These are phyloP conservation scores for Melinopterus prodromus DNA, from an alignment of 2,888 invertebrate species.

Conservation along the genomic window DNA sequence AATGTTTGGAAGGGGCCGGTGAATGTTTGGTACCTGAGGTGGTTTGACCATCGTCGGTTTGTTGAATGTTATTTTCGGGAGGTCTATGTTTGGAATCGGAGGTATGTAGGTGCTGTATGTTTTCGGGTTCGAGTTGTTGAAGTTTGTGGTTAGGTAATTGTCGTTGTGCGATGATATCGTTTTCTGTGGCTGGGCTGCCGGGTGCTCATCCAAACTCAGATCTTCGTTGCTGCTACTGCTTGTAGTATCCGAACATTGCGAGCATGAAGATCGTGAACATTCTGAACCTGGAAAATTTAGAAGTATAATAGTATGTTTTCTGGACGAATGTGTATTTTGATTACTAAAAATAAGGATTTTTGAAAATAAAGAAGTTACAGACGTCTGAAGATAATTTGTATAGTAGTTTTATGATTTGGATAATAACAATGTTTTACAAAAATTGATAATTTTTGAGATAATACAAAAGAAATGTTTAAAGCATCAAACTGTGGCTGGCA, in stretches of 20 bases:
- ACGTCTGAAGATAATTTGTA: no score
- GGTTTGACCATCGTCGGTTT: slow-evolving; percentile 29
- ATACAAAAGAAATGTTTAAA: no score
- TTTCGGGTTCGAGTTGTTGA: slow-evolving; percentile 56
- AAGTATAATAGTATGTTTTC: slow-evolving; percentile 40
- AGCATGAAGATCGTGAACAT: slow-evolving; percentile 76
- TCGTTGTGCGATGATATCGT: slow-evolving; percentile 41
- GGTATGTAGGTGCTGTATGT: slow-evolving; percentile 51
- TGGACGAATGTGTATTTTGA: neutral
- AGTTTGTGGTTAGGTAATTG: slow-evolving; percentile 57
- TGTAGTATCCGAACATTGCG: slow-evolving; percentile 66
- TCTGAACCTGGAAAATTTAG: slow-evolving; percentile 66
- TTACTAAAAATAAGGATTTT: no score
- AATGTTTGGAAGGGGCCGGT: slow-evolving; percentile 36
- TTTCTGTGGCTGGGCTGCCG: slow-evolving; percentile 17
- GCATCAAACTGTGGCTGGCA: no score
- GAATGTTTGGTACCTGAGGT: slow-evolving; percentile 29
- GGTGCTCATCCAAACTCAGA: slow-evolving; percentile 48
- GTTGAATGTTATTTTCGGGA: slow-evolving; percentile 46
- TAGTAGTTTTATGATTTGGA: no score
- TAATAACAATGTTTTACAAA: no score
- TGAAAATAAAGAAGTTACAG: no score
- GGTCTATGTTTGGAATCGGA: slow-evolving; percentile 46
- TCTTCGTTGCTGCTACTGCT: slow-evolving; percentile 59
- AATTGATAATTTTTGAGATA: no score